Percentiles rank a stretch among this genome's conserved stretches.
These are phyloP conservation scores for Cryptotis parvus DNA, from an alignment of 2,113 vertebrate species.

Conservation along the genomic window DNA sequence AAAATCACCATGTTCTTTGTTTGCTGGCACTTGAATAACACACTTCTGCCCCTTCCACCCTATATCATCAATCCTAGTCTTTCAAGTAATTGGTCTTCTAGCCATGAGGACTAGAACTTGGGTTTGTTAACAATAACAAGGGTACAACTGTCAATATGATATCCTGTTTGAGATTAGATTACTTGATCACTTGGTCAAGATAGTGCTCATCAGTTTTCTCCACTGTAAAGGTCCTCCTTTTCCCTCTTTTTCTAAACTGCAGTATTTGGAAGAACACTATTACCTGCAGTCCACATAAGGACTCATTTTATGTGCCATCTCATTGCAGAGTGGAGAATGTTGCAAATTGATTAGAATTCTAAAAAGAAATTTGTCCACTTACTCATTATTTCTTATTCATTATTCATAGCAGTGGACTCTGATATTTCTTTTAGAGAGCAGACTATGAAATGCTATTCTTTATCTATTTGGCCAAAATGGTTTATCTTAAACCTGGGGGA, in stretches of 20 bases:
- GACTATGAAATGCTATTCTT: background rate
- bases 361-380: background rate
- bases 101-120: no score
- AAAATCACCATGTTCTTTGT: no score
- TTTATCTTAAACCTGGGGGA: background rate
- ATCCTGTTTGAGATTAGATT: no score
- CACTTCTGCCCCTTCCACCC: no score
- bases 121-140: no score
- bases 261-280: background rate
- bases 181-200: background rate
- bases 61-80: no score
- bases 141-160: no score
- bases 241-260: background rate
- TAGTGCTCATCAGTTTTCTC: background rate
- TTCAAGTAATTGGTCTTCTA: no score
- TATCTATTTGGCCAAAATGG: background rate
- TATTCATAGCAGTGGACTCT: background rate
- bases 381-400: background rate
- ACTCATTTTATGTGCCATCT: background rate
- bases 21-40: no score
- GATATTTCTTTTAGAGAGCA: background rate
- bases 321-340: background rate
- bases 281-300: background rate
- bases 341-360: constrained; percentile 26
- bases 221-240: background rate